Evolutionary conservation across 2,797 vertebrate genomes (phyloP).

Genomic region (Alosa sapidissima): DNA sequence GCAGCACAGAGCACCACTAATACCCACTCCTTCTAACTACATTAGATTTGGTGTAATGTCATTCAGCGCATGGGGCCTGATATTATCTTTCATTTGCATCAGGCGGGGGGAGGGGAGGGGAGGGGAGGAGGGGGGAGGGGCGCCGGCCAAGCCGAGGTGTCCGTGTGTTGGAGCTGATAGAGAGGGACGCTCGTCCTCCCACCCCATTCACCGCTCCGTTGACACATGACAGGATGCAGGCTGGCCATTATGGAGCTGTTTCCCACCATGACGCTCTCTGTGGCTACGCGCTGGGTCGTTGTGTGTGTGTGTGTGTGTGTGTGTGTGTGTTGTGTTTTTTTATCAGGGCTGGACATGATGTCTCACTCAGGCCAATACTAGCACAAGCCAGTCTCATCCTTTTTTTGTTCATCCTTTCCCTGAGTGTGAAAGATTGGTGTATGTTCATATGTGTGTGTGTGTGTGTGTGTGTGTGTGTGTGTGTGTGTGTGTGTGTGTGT

Average conservation of each 20-base stretch:
- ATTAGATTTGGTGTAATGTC: conserved; percentile 83
- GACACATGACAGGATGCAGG: conserved; percentile 79
- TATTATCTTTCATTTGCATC: conserved; percentile 83
- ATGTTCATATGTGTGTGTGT: background rate
- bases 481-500: background rate
- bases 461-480: background rate
- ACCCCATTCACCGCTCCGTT: conserved; percentile 73
- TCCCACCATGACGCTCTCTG: background rate
- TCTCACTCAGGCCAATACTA: conserved; percentile 69
- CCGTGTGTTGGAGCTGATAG: conserved; percentile 37
- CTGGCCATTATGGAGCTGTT: conserved; percentile 72
- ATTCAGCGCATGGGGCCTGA: conserved; percentile 73
- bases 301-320: conserved; percentile 1
- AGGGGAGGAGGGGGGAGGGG: too few species aligned
- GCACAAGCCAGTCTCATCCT: conserved; percentile 5
- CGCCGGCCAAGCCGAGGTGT: background rate
- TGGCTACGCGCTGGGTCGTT: background rate
- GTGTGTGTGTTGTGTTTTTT: conserved; percentile 52
- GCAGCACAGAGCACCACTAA: conserved; percentile 69
- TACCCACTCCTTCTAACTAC: conserved; percentile 86
- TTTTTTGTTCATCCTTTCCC: background rate
- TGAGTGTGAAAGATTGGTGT: background rate
- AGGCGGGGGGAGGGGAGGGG: conserved; percentile 61
- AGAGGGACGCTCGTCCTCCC: conserved; percentile 75
- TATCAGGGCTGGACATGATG: conserved; percentile 79